Percentiles rank a stretch among this genome's conserved stretches.
phyloP scores from a whole-genome alignment of 2,113 vertebrate genomes.

The Litocranius walleri region DNA sequence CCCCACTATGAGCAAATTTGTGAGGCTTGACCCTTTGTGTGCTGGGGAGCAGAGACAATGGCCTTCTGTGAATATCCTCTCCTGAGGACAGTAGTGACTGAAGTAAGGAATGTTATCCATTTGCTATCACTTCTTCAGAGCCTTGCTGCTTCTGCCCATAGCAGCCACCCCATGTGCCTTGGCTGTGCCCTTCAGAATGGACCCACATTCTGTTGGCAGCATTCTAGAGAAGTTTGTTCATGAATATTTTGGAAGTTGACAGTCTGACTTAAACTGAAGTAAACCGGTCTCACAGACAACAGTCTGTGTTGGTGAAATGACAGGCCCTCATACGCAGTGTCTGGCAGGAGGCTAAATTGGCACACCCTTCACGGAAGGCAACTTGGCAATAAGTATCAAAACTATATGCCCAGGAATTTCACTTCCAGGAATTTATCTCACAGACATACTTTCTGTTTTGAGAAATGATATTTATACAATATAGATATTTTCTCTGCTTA shows the following conservation, averaged over 20 bases:
- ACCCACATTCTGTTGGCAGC: not conserved
- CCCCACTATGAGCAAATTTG: not conserved
- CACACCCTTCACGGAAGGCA: not conserved
- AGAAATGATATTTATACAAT: not conserved
- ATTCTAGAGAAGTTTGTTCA: not conserved
- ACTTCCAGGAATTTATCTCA: not conserved
- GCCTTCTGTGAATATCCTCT: not conserved
- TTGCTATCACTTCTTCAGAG: not conserved
- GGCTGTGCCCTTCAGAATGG: not conserved
- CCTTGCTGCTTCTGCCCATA: not conserved
- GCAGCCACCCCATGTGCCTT: not conserved
- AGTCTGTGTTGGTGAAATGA: not conserved
- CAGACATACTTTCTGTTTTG: not conserved
- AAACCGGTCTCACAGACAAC: not conserved
- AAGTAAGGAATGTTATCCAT: not conserved
- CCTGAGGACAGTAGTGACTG: not conserved
- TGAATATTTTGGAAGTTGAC: not conserved
- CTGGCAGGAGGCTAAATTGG: not conserved
- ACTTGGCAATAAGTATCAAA: not conserved
- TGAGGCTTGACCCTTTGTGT: slow-evolving; percentile 60
- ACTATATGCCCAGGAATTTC: not conserved
- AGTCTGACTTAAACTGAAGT: not conserved
- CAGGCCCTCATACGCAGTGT: not conserved
- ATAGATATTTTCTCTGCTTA: not conserved
- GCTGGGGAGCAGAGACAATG: slow-evolving; percentile 25